Percentiles rank a stretch among this genome's conserved stretches.
Evolutionary conservation across 2,888 invertebrate genomes (phyloP).

Genomic region (Lathronympha strigana): DNA sequence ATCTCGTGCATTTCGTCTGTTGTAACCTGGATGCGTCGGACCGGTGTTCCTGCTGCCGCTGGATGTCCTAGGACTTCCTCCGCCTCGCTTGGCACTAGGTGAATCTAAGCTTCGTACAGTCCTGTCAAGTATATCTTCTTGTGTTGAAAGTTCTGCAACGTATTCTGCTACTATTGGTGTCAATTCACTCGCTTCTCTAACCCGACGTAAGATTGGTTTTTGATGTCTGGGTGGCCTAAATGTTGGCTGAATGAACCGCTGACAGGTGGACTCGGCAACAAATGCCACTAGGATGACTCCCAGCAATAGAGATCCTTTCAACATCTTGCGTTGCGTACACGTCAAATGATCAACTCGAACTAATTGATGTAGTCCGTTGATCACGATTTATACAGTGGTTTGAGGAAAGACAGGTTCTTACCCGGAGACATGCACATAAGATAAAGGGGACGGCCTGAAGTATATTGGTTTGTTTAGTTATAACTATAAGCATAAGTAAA

Average conservation of each 20-base stretch:
- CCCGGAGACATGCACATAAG: conserved; percentile 29
- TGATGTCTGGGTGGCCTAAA: conserved; percentile 50
- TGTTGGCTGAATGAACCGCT: conserved; percentile 50
- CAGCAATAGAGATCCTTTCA: conserved; percentile 44
- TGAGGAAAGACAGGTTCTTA: conserved; percentile 46
- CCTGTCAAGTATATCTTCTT: conserved; percentile 44
- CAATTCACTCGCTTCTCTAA: conserved; percentile 50
- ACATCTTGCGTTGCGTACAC: conserved; percentile 43
- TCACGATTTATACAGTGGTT: conserved; percentile 42
- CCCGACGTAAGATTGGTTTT: conserved; percentile 21
- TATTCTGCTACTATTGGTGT: conserved; percentile 49
- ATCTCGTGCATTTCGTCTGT: conserved; percentile 41
- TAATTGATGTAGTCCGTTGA: not conserved
- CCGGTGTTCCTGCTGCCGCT: conserved; percentile 36
- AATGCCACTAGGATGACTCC: conserved; percentile 46
- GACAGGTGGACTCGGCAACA: conserved; percentile 48
- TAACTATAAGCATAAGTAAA: not conserved
- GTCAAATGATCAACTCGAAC: conserved; percentile 23
- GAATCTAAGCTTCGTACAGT: conserved; percentile 52
- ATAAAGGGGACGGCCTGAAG: conserved; percentile 34
- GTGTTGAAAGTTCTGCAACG: conserved; percentile 28
- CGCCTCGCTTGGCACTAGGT: conserved; percentile 7
- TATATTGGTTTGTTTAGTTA: conserved; percentile 17
- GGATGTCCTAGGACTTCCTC: not conserved
- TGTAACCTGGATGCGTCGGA: conserved; percentile 29